Base-by-base conservation (phyloP, 1,140 invertebrate genomes). In the Drosophila asahinai region DNA sequence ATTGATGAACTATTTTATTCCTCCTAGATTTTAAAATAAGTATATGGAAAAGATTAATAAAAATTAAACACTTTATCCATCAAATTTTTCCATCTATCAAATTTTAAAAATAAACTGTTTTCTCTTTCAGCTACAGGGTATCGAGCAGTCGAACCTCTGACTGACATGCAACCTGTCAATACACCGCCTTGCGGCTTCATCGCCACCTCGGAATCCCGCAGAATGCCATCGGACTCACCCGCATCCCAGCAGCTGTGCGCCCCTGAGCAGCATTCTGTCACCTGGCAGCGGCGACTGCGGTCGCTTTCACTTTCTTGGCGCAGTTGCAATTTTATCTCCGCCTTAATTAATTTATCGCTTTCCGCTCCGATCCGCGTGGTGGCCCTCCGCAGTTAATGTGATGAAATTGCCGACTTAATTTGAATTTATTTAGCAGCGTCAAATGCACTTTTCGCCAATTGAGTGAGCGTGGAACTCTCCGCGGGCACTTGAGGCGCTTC, bases 301-400 rank as follows among this genome's bases (percentile, higher is more conserved):
- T 49, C 65, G 40, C 78, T 81, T 63, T 65, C 52, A 43, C 77
- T 74, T 64, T 78, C 61, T 73, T 80, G 66, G 70, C 62, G 62
- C 75, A 61, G 54, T 63, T 70, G 49, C 51, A 57, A 65, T 72
- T 80, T 61, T 52, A 63, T 68, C 51, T 58, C 25, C 64, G 72
- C 54, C 80, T 81, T 76, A 87, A 89, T 87, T 63, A 84, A 90
- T 89, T 89, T 84, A 90, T 84, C 68, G 81, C 76, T 77, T 62
- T 60, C 52, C 42, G 38, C 42, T 58, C 17, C 17, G 57, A 47
- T 52, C 51, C 51, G 45, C 12, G 19, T 15, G 45, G 19, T 11
- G 40, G 55, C 62, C 62, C 57, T 45, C 57, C 27, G n/a, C 51
- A 17, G 43, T 64, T 83, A 73, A 82, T 82, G 70, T 60, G 61